These are phyloP conservation scores for Chloroceryle amazona DNA, from an alignment of 2,797 vertebrate species.

Conservation along the genomic window DNA sequence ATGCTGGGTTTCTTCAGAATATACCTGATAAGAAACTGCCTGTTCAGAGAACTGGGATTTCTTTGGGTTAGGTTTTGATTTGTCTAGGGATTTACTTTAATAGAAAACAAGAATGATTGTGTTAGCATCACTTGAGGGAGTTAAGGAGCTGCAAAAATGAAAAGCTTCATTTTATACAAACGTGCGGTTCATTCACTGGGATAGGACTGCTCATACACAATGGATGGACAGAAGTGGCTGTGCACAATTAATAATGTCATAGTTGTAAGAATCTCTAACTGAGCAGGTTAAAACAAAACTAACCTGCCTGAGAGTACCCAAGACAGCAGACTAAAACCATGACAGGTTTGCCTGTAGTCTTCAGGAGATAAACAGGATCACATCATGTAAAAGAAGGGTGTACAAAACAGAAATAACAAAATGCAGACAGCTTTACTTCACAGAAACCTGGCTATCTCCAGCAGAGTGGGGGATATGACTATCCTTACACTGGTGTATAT, in stretches of 20 bases:
- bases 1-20: background rate
- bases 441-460: background rate
- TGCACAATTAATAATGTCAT: background rate
- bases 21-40: background rate
- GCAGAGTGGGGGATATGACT: background rate
- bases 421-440: background rate
- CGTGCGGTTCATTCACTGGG: background rate
- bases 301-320: background rate
- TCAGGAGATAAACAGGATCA: background rate
- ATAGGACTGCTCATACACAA: background rate
- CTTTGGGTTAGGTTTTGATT: background rate
- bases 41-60: background rate
- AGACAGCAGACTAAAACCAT: background rate
- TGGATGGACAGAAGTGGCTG: background rate
- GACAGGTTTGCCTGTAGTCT: background rate
- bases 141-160: background rate
- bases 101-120: background rate
- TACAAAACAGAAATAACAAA: background rate
- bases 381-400: background rate
- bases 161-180: background rate
- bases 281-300: background rate
- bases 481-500: background rate
- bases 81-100: background rate
- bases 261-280: background rate
- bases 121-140: background rate